Conservation (phyloP, 1,140 invertebrate genomes). For the Lasioglossum baleicum region DNA sequence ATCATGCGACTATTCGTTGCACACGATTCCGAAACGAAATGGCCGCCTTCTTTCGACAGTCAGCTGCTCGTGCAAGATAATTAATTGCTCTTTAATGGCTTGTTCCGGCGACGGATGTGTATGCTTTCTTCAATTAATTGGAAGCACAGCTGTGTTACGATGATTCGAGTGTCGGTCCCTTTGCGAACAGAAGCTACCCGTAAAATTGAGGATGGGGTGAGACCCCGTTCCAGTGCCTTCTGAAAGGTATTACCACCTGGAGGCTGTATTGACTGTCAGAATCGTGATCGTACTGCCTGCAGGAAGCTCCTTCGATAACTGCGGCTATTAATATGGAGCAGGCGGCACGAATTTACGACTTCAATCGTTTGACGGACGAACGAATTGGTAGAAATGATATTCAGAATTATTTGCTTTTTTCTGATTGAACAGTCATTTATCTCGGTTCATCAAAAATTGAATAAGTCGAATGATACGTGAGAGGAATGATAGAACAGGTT, state of each 20-base stretch:
- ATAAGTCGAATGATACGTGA: too few relatives aligned
- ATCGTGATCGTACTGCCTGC: background rate
- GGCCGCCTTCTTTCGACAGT: background rate
- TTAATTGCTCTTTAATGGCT: background rate
- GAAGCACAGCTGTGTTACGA: background rate
- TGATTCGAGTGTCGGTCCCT: background rate
- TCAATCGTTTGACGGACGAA: too few relatives aligned
- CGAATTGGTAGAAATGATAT: too few relatives aligned
- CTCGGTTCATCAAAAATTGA: too few relatives aligned
- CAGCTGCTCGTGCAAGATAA: background rate
- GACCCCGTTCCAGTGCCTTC: background rate
- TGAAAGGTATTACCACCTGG: background rate
- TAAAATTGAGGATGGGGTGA: background rate
- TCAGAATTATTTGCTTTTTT: too few relatives aligned
- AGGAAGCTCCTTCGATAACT: background rate
- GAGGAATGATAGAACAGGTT: too few relatives aligned
- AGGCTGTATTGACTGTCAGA: background rate
- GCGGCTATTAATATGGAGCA: too few relatives aligned
- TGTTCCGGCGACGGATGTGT: background rate
- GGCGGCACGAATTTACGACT: too few relatives aligned
- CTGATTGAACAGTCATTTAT: too few relatives aligned
- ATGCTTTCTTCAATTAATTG: background rate
- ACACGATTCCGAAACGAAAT: background rate
- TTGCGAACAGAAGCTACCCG: background rate
- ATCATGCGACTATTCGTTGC: background rate